Base-by-base conservation (phyloP, 2,888 invertebrate genomes). In the Athetis lepigone region DNA sequence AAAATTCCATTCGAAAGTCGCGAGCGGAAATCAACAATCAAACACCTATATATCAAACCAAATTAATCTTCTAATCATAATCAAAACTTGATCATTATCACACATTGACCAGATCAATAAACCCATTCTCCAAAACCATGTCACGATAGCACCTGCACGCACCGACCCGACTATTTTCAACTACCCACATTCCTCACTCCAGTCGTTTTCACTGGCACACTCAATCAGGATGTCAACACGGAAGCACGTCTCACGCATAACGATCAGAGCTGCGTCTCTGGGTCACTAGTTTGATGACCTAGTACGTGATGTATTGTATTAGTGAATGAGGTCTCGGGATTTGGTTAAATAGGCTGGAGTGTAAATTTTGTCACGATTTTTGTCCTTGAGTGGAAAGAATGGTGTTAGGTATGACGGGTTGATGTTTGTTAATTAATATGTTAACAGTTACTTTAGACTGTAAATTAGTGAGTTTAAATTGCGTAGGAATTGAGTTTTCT, bases 201-300 rank as follows among this genome's bases (percentile, higher is more conserved):
- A 39, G 29, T 49, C 37, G 54, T 72, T 77, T 77, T 79, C 77
- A 54, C 80, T 73, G 73, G 45, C 77, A 72, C 51, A 67, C 70
- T 69, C 55, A n/a, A 16, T 74, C 49, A 68, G 70, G 70, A 70
- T 49, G 50, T 64, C 54, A 47, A 56, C 33, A 52, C 65, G 70
- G 80, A 63, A 77, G 58, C 74, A 65, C 67, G 55, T 16, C 29
- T 46, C 45, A 27, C 45, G 73, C 60, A 79, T 77, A 67, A 43
- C 43, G 63, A 76, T 61, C 23, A 45, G 19, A 29, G 23, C 56
- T 54, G 47, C 42, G 64, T 54, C 33, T 58, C 6, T 79, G n/a
- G 77, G 80, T 70, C 78, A 73, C n/a, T 54, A n/a, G 65, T 43
- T 69, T 60, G 62, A 70, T 77, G 64, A 42, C 66, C 54, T 23